These are phyloP conservation scores for Menidia beryllina DNA, from an alignment of 2,113 vertebrate species.

Conservation along the genomic window DNA sequence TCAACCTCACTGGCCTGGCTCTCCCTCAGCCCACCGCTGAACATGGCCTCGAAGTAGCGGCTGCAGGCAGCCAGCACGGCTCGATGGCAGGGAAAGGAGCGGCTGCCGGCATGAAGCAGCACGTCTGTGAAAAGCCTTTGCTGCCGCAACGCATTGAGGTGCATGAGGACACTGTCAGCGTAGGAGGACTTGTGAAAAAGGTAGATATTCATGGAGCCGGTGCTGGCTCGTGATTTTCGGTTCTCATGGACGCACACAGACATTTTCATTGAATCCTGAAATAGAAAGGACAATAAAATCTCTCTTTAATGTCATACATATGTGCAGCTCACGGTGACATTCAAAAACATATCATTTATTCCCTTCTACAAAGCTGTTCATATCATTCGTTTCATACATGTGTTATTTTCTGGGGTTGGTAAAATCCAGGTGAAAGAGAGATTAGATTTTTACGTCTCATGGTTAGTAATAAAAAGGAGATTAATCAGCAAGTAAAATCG, in stretches of 20 bases:
- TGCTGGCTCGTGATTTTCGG: constrained; percentile 87
- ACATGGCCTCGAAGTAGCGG: constrained; percentile 89
- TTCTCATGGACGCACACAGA: constrained; percentile 89
- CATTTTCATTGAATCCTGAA: constrained; percentile 89
- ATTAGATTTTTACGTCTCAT: constrained; percentile 4
- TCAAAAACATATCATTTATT: neutral
- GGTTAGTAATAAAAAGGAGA: constrained; percentile 14
- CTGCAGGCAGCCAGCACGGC: constrained; percentile 88
- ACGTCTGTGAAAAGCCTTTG: constrained; percentile 86
- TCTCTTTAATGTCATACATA: constrained; percentile 6
- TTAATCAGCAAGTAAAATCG: neutral
- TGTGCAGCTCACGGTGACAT: neutral
- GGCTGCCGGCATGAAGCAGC: constrained; percentile 83
- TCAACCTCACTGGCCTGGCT: constrained; percentile 86
- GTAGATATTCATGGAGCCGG: constrained; percentile 84
- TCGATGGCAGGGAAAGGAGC: constrained; percentile 86
- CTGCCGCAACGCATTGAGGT: constrained; percentile 85
- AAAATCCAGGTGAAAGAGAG: neutral
- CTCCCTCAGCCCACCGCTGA: constrained; percentile 85
- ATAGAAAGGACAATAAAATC: constrained; percentile 25
- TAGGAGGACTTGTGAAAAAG: constrained; percentile 87
- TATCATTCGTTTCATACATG: neutral
- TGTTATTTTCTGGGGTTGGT: neutral
- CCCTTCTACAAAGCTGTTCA: neutral
- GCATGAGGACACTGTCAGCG: constrained; percentile 84